Evolutionary conservation across 2,113 vertebrate species (phyloP).

Genomic region (Toxotes chatareus): DNA sequence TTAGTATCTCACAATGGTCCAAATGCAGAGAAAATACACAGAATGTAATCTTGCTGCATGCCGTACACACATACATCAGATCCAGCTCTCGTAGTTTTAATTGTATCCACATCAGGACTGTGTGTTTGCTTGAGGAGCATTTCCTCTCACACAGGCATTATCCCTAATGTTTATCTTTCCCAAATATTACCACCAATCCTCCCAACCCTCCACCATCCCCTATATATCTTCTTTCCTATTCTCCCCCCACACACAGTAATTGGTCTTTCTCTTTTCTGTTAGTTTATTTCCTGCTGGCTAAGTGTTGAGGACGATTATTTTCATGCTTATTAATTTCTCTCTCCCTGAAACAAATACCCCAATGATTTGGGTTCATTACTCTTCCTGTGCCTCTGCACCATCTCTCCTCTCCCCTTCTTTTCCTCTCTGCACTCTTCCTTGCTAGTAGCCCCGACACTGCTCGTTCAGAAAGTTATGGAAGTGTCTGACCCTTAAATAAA

Average conservation of each 20-base stretch:
- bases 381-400: constrained; percentile 9
- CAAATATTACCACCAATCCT: constrained; percentile 42
- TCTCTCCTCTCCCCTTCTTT: not conserved
- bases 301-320: constrained; percentile 72
- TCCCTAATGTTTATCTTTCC: constrained; percentile 58
- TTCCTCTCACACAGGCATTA: constrained; percentile 48
- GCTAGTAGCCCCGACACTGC: constrained; percentile 5
- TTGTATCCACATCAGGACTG: constrained; percentile 39
- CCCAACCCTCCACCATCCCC: constrained; percentile 9
- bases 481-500: constrained; percentile 42
- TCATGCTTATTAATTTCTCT: constrained; percentile 77
- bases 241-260: constrained; percentile 61
- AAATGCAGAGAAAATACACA: not conserved
- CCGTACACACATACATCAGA: not conserved
- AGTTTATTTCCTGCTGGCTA: constrained; percentile 65
- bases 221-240: constrained; percentile 52
- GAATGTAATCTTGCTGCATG: not conserved
- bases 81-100: constrained; percentile 34
- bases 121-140: constrained; percentile 51
- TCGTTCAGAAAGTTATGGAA: constrained; percentile 13
- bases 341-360: constrained; percentile 75
- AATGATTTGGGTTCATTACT: constrained; percentile 68
- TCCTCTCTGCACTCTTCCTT: constrained; percentile 5
- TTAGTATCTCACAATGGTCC: not conserved
- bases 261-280: constrained; percentile 49